Evolutionary conservation across 2,797 vertebrate genomes (phyloP), one percentile per base, ranked within the genome.

Genomic region (Premnoplex brunnescens): DNA sequence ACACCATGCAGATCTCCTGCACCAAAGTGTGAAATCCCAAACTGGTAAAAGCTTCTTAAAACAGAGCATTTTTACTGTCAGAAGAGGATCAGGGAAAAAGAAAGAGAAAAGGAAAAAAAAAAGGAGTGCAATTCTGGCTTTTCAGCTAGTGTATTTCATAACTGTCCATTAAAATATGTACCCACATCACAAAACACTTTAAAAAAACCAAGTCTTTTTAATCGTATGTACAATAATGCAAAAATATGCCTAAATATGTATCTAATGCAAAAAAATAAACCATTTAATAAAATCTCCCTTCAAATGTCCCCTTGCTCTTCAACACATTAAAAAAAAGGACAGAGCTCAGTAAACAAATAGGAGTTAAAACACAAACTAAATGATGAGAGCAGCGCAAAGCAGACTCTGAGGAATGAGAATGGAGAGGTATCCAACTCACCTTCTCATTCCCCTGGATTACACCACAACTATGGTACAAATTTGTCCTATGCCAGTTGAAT

Each of bases 171-270:
- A 95, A 97, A 96, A 94, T 91, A 94, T 49, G 77, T 71, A 89
- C 82, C 75, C 93, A 87, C 90, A 77, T 95, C 95, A 95, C 80
- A 96, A 79, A 96, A 92, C 89, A 94, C 78, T 94, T 95, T 72
- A 28, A 85, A 93, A 94, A 94, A 92, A 58, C 5, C 56, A 88
- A 74, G 56, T 92, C 85, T 67, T 93, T 94, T 82, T 43, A 64
- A 94, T 85, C 27, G 73, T 94, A 94, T 96, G 78, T 94, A 96
- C 93, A 97, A 49, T 62, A 89, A 95, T 95, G 94, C 91, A 96
- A 96, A 97, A 95, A 96, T 96, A 97, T 73, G 91, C 96, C 96
- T 94, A 75, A 91, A 92, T 92, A 96, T 82, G 78, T 94, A 94
- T 92, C 41, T 74, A 87, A 96, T 92, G 89, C 93, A 95, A 93